Percentiles rank a stretch among this genome's conserved stretches.
Evolutionary conservation across 2,113 vertebrate species (phyloP).

Genomic region (Mustela lutreola): DNA sequence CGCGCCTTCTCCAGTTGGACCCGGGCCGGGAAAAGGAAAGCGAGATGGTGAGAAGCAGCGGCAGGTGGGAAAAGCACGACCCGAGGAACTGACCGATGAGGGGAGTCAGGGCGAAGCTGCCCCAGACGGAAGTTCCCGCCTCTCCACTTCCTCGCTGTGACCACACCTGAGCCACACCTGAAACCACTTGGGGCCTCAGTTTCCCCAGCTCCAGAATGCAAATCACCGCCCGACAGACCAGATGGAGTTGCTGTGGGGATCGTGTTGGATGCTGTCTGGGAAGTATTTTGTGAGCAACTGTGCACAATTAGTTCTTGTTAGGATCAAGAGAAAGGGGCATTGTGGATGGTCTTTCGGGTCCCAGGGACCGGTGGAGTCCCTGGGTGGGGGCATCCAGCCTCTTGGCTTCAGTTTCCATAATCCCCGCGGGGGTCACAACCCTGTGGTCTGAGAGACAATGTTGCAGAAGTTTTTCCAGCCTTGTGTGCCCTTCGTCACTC

Average conservation of each 20-base stretch:
- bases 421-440: not conserved
- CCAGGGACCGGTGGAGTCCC: not conserved
- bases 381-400: not conserved
- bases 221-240: not conserved
- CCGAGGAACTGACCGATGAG: not conserved
- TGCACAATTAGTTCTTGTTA: constrained; percentile 26
- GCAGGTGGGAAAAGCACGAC: not conserved
- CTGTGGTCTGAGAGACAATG: constrained; percentile 2
- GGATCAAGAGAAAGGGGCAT: constrained; percentile 53
- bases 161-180: not conserved
- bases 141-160: not conserved
- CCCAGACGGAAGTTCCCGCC: not conserved
- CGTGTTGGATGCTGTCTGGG: not conserved
- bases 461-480: not conserved
- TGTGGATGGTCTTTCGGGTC: constrained; percentile 30
- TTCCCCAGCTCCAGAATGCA: not conserved
- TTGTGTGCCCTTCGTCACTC: not conserved
- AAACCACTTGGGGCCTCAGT: not conserved
- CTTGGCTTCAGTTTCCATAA: constrained; percentile 34
- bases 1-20: not conserved
- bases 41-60: not conserved
- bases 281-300: not conserved
- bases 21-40: not conserved
- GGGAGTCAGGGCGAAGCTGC: not conserved
- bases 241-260: not conserved